These are phyloP conservation scores for Channa argus DNA, from an alignment of 2,113 vertebrate species.

Conservation along the genomic window DNA sequence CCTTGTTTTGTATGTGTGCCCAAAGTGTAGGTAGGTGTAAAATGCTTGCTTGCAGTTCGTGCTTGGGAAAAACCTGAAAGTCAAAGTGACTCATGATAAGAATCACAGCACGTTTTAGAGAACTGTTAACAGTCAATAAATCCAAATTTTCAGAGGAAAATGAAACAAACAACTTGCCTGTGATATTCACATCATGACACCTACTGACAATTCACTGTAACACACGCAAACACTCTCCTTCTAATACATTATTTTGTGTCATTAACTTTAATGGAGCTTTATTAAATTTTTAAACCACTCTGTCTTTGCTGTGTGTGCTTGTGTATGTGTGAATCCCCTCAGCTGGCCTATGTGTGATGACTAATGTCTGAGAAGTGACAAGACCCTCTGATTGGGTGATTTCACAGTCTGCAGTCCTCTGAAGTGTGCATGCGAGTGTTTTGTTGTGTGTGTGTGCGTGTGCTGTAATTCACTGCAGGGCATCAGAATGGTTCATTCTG, in stretches of 20 bases:
- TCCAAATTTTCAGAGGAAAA: constrained; percentile 34
- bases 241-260: constrained; percentile 61
- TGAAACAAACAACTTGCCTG: constrained; percentile 41
- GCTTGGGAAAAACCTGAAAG: constrained; percentile 31
- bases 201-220: constrained; percentile 35
- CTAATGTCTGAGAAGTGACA: constrained; percentile 61
- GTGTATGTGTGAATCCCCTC: constrained; percentile 18
- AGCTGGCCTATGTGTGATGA: constrained; percentile 56
- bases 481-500: constrained; percentile 56
- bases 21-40: neutral
- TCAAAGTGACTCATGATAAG: constrained; percentile 30
- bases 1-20: constrained; percentile 9
- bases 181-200: constrained; percentile 38
- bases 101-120: constrained; percentile 30
- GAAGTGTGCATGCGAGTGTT: constrained; percentile 19
- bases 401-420: constrained; percentile 62
- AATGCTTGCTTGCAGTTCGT: constrained; percentile 23
- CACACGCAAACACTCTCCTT: constrained; percentile 7
- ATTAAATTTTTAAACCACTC: constrained; percentile 61
- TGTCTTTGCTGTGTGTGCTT: constrained; percentile 15
- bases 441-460: constrained; percentile 1
- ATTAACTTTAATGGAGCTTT: constrained; percentile 70
- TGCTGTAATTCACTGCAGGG: constrained; percentile 57
- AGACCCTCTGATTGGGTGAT: constrained; percentile 60
- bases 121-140: constrained; percentile 36